Evolutionary conservation across 2,113 vertebrate species (phyloP), one percentile per base, ranked within the genome.

Genomic region (Tyto alba): DNA sequence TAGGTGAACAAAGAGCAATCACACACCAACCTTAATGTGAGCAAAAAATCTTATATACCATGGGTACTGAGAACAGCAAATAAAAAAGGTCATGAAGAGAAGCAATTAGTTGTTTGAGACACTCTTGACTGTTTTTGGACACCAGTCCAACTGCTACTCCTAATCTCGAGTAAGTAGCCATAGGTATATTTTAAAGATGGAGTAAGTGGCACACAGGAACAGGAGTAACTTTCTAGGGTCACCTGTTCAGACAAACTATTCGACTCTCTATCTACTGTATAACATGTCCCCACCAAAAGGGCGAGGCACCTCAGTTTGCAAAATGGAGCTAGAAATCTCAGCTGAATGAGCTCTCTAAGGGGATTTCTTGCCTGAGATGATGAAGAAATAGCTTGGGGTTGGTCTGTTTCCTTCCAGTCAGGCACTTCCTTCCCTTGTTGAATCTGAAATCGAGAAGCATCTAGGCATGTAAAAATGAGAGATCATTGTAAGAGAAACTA

Each of bases 401-500:
- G 75, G 41, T 76, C 74, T 82, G 19, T 67, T 95, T 89, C 81
- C 84, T 94, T 87, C 29, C 53, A 66, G 47, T 69, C 27, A 92
- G 66, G 36, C 26, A 85, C 62, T 83, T 82, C 76, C 45, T 86
- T 87, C 30, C 67, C 38, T 48, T 66, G 53, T 47, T 91, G 67
- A 92, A 91, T 91, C 21, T 76, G 67, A 93, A 92, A 96, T 71
- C 92, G 80, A 50, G 84, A 96, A 85, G 74, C 67, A 95, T 38
- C 77, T 91, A 79, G 47, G 74, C 77, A 95, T 63, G 52, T 81
- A 68, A 94, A 95, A 87, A 69, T 63, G 45, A 95, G 53, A 6
- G 13, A 89, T 86, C 27, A 56, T 4, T 90, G 34, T 13, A 88
- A 68, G 41, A 79, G 32, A 84, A 82, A 57, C 52, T 71, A 89